Evolutionary conservation across 2,113 vertebrate genomes (phyloP).

Genomic region (Proterorhinus semilunaris): DNA sequence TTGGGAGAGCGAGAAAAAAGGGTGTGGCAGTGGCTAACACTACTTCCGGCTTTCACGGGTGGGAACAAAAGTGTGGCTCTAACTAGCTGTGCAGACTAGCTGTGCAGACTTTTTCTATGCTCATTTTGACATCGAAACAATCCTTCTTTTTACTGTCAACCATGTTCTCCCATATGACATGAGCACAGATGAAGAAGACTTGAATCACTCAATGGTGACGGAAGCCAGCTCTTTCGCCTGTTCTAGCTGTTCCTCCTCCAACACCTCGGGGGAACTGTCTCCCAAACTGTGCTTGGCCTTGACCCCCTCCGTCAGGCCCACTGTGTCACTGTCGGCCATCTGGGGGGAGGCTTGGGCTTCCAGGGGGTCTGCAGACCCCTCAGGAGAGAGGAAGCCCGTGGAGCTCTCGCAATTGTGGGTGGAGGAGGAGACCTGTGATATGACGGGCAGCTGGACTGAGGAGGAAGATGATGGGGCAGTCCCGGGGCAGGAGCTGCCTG

Average conservation of each 20-base stretch:
- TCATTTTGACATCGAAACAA: conserved; percentile 4
- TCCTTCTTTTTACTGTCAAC: conserved; percentile 2
- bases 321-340: conserved; percentile 66
- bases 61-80: too few species aligned
- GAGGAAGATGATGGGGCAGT: conserved; percentile 78
- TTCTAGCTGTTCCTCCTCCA: conserved; percentile 76
- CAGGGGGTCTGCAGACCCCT: conserved; percentile 80
- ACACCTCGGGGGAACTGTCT: conserved; percentile 73
- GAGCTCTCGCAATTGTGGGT: conserved; percentile 93
- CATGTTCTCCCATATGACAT: conserved; percentile 52
- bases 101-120: too few species aligned
- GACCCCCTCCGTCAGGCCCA: conserved; percentile 62
- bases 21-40: too few species aligned
- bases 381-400: conserved; percentile 77
- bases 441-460: conserved; percentile 77
- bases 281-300: conserved; percentile 74
- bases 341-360: conserved; percentile 80
- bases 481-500: conserved; percentile 73
- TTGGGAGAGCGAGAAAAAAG: too few species aligned
- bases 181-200: conserved; percentile 49
- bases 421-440: conserved; percentile 93
- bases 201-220: conserved; percentile 86
- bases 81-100: too few species aligned
- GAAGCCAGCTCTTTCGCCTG: conserved; percentile 86
- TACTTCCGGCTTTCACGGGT: too few species aligned